Evolutionary conservation across 2,797 vertebrate species (phyloP).

Genomic region (Eospalax fontanierii): DNA sequence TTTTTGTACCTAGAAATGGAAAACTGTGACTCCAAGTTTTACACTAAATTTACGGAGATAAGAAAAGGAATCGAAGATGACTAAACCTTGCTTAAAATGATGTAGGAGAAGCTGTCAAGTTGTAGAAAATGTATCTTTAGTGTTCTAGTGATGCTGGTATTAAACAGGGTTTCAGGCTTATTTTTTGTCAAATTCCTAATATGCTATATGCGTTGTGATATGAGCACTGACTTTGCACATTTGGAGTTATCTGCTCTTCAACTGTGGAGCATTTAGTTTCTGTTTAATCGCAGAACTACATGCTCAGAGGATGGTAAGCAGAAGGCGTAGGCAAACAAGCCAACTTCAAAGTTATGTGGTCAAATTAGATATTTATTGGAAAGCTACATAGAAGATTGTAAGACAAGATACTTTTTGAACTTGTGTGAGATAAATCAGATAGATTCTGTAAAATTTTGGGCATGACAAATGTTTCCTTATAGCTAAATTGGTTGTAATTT

Average conservation of each 20-base stretch:
- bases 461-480: background rate
- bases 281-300: background rate
- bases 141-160: background rate
- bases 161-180: background rate
- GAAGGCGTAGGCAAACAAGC: background rate
- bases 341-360: conserved; percentile 16
- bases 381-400: background rate
- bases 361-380: background rate
- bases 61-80: background rate
- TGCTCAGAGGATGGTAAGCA: background rate
- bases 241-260: background rate
- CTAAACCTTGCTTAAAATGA: background rate
- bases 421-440: background rate
- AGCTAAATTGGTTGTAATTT: background rate
- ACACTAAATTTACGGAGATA: background rate
- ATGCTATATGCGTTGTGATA: background rate
- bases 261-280: background rate
- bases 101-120: background rate
- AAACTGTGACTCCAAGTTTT: background rate
- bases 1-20: background rate
- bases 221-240: no score
- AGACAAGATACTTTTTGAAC: background rate
- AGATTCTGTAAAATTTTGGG: background rate
- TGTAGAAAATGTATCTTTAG: background rate
- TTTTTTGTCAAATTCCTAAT: background rate